Percentiles rank a stretch among this genome's conserved stretches.
Evolutionary conservation across 2,797 vertebrate genomes (phyloP).

Genomic region (Acanthurus leucopareius): DNA sequence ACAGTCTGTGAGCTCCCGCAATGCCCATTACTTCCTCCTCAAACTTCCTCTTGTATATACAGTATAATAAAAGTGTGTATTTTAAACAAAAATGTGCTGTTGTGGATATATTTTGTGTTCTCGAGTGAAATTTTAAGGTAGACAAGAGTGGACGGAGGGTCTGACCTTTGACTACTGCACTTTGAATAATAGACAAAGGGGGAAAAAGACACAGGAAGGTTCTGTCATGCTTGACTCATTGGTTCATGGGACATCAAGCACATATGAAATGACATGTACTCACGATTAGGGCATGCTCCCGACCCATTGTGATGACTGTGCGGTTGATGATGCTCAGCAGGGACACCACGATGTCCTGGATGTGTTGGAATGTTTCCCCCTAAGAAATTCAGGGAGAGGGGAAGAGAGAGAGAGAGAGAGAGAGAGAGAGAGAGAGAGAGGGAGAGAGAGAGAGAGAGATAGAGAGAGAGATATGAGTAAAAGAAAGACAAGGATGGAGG

Average conservation of each 20-base stretch:
- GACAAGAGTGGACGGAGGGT: not conserved
- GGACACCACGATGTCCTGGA: slow-evolving; percentile 93
- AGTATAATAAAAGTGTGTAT: slow-evolving; percentile 86
- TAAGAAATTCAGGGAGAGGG: slow-evolving; percentile 69
- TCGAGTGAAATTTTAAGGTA: not conserved
- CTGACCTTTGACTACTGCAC: not conserved
- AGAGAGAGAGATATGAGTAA: too few species aligned
- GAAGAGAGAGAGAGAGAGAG: not conserved
- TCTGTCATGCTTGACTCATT: not conserved
- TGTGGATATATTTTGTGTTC: slow-evolving; percentile 50
- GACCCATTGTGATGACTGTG: slow-evolving; percentile 94
- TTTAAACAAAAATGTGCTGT: slow-evolving; percentile 72
- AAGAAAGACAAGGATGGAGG: not conserved
- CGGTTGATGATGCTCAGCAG: slow-evolving; percentile 92
- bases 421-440: too few species aligned
- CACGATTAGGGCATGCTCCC: slow-evolving; percentile 93
- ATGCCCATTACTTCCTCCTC: slow-evolving; percentile 45
- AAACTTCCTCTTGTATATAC: slow-evolving; percentile 71
- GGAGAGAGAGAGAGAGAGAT: too few species aligned
- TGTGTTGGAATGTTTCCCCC: slow-evolving; percentile 92
- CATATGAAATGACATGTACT: slow-evolving; percentile 80
- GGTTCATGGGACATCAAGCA: not conserved
- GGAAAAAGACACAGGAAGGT: not conserved
- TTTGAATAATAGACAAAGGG: slow-evolving; percentile 10
- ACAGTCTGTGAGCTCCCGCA: slow-evolving; percentile 59